Evolutionary conservation across 2,888 invertebrate genomes (phyloP).

Genomic region (Archips xylosteana): DNA sequence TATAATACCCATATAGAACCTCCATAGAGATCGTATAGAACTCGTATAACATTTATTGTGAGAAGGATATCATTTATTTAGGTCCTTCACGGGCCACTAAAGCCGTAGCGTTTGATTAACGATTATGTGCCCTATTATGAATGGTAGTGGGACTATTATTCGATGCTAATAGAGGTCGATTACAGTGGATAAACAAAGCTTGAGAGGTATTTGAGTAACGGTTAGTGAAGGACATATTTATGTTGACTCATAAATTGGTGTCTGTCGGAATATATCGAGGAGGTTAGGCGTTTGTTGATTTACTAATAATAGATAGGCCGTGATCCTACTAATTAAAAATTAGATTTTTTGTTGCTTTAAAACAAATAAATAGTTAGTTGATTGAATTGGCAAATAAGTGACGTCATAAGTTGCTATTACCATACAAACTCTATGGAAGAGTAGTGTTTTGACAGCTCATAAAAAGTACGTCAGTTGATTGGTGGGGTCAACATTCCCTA

Average conservation of each 20-base stretch:
- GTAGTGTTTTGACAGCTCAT: too few relatives aligned
- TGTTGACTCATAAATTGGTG: conserved; percentile 14
- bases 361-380: too few relatives aligned
- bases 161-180: conserved; percentile 28
- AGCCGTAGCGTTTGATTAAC: conserved; percentile 35
- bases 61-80: conserved; percentile 34
- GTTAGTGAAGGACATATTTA: conserved; percentile 24
- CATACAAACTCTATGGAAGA: too few relatives aligned
- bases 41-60: conserved; percentile 29
- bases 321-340: too few relatives aligned
- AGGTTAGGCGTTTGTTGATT: background rate
- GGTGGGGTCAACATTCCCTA: too few relatives aligned
- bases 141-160: conserved; percentile 27
- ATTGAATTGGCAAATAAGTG: too few relatives aligned
- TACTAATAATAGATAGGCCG: background rate
- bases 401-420: too few relatives aligned
- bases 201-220: conserved; percentile 16
- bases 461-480: too few relatives aligned
- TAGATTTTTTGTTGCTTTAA: too few relatives aligned
- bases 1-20: conserved; percentile 6
- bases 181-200: conserved; percentile 27
- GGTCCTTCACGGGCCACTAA: conserved; percentile 30
- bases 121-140: conserved; percentile 38
- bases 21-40: conserved; percentile 13
- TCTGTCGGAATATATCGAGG: background rate